Evolutionary conservation across 2,888 invertebrate species (phyloP), one percentile per base, ranked within the genome.

Genomic region (Yponomeuta sedellus): DNA sequence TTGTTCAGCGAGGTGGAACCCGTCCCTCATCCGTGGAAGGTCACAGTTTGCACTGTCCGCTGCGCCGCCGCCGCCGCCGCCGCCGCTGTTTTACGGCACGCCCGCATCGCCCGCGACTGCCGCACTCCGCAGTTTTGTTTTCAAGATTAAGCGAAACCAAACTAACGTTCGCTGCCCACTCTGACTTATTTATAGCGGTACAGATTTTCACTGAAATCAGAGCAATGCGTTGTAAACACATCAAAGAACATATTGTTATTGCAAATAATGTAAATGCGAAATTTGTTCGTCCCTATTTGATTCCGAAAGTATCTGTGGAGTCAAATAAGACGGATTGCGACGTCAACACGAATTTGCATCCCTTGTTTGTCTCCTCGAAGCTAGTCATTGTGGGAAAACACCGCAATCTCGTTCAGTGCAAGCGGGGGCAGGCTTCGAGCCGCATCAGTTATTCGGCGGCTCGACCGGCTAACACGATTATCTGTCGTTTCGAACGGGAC

Each of bases 261-360:
- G 20, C 63, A 40, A 22, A 44, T 63, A 63, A 63, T 39, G 16
- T 44, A 61, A 39, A 34, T 34, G 34, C 34, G 12, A 80, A 85
- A 85, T 82, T 89, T 88, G 86, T 5, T 52, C 84, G 77, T 81
- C 77, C 80, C 83, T 86, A 87, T 89, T 88, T 87, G 40, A 84
- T 85, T 83, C 83, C 78, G 80, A 79, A 75, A 82, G 88, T 87
- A 89, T 88, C 87, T 73, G 75, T 88, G 86, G 90, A 87, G 85
- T 71, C 86, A 87, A 88, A 89, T 88, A 88, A 91, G 90, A 90
- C 83, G 88, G 90, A 91, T 91, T 85, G 91, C 79, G 83, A 88
- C 87, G 90, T 90, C 91, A 90, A 91, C 91, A 90, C 85, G 85
- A 89, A 91, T 91, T 90, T 91, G 91, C 91, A 91, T 91, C 87